These are phyloP conservation scores for Crenuchus spilurus DNA, from an alignment of 2,797 vertebrate species.

Conservation along the genomic window DNA sequence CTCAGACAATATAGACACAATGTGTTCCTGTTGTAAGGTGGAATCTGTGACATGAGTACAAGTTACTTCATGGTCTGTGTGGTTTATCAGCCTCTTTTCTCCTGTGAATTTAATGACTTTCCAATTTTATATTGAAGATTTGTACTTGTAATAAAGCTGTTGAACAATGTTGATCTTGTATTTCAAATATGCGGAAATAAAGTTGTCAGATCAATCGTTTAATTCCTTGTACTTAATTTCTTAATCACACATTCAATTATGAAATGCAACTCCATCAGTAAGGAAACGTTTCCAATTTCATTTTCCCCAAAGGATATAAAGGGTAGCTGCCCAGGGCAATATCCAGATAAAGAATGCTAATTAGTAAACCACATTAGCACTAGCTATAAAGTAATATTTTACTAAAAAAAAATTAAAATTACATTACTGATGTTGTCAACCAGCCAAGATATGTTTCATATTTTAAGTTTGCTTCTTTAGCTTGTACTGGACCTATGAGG, in stretches of 20 bases:
- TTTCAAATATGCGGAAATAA: conserved; percentile 67
- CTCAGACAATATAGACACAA: conserved; percentile 59
- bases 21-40: conserved; percentile 68
- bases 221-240: neutral
- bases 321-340: neutral
- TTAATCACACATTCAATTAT: neutral
- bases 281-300: neutral
- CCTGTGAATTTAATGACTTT: conserved; percentile 73
- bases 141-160: conserved; percentile 81
- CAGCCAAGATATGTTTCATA: no score
- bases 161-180: conserved; percentile 71
- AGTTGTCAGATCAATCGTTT: conserved; percentile 61
- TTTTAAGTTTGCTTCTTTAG: no score
- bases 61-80: conserved; percentile 69
- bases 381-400: neutral
- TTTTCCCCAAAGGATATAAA: neutral
- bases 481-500: no score
- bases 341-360: neutral
- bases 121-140: conserved; percentile 80
- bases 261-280: neutral
- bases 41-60: conserved; percentile 65
- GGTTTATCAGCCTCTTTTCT: conserved; percentile 72
- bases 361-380: neutral
- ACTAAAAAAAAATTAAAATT: no score
- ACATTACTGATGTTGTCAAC: no score